Evolutionary conservation across 2,113 vertebrate genomes (phyloP), one percentile per base, ranked within the genome.

Genomic region (Heliornis fulica): DNA sequence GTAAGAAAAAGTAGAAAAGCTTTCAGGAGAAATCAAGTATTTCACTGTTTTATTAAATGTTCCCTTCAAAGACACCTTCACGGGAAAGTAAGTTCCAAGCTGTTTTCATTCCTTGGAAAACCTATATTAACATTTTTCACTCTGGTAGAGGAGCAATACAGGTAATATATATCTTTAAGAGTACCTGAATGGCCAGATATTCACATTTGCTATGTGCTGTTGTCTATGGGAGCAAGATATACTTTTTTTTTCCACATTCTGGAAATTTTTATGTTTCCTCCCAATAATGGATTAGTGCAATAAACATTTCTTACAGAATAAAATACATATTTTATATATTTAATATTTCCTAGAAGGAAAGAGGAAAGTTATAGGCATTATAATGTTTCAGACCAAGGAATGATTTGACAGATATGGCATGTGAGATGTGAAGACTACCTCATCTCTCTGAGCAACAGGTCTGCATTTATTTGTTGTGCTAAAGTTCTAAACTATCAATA

Each of bases 11-110:
- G 41, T 11, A 74, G 51, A 53, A 78, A 57, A 90, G 34, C 16
- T 95, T 96, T 96, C 78, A 90, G 69, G 77, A 90, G 57, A 57
- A 94, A 85, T 83, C 6, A 78, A 80, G 59, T 75, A 70, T 88
- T 89, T 69, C 65, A 16, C 11, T 76, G 13, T 72, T 96, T 89
- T 74, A 90, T 90, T 85, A 80, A 94, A 83, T 60, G 31, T 5
- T 60, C 56, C 59, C 60, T 87, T 94, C 72, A 79, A 89, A 78
- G 59, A 59, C 19, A 71, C 50, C 23, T 91, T 87, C 57, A 59
- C 46, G 82, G 36, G 10, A 90, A 90, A 83, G 61, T 34, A 95
- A 83, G 90, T 93, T 69, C 51, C 65, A 84, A 74, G 81, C n/a
- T 54, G 32, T 60, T 86, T 78, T 70, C 34, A 70, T 57, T 20